A percentile compares a stretch with the other conserved stretches of the same genome.
Conservation (phyloP, 2,797 vertebrate species). For the Dryobates pubescens region DNA sequence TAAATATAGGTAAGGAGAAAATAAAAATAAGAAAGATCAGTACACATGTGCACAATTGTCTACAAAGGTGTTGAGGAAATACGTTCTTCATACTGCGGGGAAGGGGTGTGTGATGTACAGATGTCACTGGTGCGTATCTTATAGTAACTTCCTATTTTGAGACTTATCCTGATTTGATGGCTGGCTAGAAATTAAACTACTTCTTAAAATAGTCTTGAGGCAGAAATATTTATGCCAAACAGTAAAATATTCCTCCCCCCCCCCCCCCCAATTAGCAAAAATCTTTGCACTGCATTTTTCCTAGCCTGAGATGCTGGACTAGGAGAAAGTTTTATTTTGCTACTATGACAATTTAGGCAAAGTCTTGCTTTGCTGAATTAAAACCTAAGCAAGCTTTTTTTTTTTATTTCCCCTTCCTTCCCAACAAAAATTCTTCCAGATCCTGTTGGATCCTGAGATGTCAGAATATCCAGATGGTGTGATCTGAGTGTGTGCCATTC, state of each 20-base stretch:
- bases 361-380: not conserved
- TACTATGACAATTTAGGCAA: not conserved
- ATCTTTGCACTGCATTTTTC: not conserved
- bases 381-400: not conserved
- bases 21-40: not conserved
- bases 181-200: not conserved
- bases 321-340: not conserved
- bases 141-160: not conserved
- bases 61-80: not conserved
- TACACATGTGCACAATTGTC: not conserved
- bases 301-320: not conserved
- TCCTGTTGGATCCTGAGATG: not conserved
- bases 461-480: not conserved
- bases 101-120: not conserved
- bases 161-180: not conserved
- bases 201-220: not conserved
- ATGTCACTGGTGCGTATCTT: not conserved
- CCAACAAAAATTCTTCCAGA: not conserved
- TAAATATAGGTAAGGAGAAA: not conserved
- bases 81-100: not conserved
- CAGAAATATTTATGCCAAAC: not conserved
- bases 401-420: not conserved
- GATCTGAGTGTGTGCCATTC: rapidly evolving
- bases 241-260: not conserved
- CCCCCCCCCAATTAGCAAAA: not conserved